Conservation (phyloP, 2,113 vertebrate genomes). For the Gallinago jamesoni region DNA sequence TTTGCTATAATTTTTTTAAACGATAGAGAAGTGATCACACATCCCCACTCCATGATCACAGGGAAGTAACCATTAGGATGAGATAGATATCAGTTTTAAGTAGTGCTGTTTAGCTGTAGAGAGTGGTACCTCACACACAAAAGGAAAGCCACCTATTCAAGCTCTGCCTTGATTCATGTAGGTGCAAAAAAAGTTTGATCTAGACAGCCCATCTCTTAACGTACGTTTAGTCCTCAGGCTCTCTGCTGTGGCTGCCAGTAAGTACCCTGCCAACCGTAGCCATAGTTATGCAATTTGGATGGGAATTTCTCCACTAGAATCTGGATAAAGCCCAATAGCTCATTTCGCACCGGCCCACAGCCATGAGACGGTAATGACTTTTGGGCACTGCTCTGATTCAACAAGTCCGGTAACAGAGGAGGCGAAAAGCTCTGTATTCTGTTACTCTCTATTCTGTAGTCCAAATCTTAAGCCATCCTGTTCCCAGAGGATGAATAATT, state of each 20-base stretch:
- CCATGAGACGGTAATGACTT: conserved; percentile 23
- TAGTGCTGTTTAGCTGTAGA: not conserved
- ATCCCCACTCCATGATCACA: not conserved
- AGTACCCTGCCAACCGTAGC: not conserved
- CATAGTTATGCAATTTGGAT: conserved; percentile 17
- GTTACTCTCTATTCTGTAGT: not conserved
- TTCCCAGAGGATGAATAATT: not conserved
- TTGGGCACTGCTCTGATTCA: conserved; percentile 19
- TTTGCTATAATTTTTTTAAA: not conserved
- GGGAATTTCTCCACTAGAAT: conserved; percentile 23
- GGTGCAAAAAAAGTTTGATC: not conserved
- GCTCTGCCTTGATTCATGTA: not conserved
- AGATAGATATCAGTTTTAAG: not conserved
- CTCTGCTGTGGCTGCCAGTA: not conserved
- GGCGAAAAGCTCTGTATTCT: conserved; percentile 31
- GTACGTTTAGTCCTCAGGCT: not conserved
- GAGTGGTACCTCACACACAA: accelerated
- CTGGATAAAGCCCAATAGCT: conserved; percentile 47
- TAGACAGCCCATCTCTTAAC: not conserved
- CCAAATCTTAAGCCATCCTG: not conserved
- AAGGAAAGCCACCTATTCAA: not conserved
- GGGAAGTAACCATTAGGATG: not conserved
- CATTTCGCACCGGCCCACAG: conserved; percentile 7
- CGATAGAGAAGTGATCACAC: not conserved
- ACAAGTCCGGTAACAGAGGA: not conserved